Evolutionary conservation across 1,140 invertebrate genomes (phyloP), one percentile per base, ranked within the genome.

Genomic region (Bombus difficillimus): DNA sequence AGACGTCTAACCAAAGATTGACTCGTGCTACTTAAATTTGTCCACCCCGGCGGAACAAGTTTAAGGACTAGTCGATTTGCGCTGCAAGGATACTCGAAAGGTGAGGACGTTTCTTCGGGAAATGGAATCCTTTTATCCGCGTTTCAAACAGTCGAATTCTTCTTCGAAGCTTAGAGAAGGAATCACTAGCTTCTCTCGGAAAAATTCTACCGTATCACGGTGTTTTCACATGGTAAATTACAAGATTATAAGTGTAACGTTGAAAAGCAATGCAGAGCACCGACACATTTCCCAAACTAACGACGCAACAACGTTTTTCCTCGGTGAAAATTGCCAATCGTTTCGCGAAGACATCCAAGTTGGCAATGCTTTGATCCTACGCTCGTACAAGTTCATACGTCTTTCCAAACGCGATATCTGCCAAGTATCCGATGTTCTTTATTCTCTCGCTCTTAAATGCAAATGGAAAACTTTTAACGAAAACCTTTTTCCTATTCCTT

Each of bases 381-480:
- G 47, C 13, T n/a, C 12, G 9, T 25, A 22, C 66, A 39, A 37
- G 57, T 78, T 57, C 64, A 43, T 43, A 12, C 13, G 47, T 69
- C n/a, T 74, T 53, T 53, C 43, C 4, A 64, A 64, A 34, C 74
- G 43, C 13, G 1, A 28, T 32, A 25, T 22, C 18, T 10, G 15
- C 28, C 66, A 12, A 18, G 22, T 18, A 64, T 66, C 32, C 28
- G 10, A 1, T 15, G 3, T 18, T 74, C 37, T 22, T 47, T 81
- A 43, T 25, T 34, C 25, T 6, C 10, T 64, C 13, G 37, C 82
- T 43, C 25, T 59, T 69, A 37, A 59, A 84, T 78, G 66, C 75
- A 84, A 84, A 84, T 84, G 39, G 64, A 41, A 28, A 78, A 76
- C 43, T 71, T 69, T 59, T 41, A 78, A 77, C 47, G 66, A 78